Conservation (phyloP, 2,888 invertebrate genomes). For the Amitus sp. region DNA sequence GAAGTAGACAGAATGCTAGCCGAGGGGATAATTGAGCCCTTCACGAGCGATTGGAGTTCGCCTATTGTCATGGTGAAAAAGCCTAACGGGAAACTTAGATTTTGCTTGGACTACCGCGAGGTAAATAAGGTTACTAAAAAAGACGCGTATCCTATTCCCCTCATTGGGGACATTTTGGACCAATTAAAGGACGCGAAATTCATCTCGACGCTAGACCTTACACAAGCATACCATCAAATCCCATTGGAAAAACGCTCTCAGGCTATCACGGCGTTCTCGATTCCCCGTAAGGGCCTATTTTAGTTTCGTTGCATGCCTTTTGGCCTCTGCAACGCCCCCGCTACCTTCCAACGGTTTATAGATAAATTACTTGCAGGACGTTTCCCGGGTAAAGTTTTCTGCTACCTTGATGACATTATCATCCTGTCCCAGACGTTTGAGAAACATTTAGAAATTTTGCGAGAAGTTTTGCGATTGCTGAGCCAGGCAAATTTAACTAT, state of each 20-base stretch:
- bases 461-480: too few species aligned
- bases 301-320: constrained; percentile 34
- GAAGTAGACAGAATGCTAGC: constrained; percentile 9
- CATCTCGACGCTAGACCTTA: constrained; percentile 39
- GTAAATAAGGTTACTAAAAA: constrained; percentile 25
- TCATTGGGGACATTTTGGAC: constrained; percentile 21
- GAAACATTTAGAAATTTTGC: too few species aligned
- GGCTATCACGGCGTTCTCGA: constrained; percentile 32
- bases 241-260: constrained; percentile 20
- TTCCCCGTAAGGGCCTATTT: constrained; percentile 30
- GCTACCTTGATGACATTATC: neutral
- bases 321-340: constrained; percentile 31
- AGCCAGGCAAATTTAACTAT: neutral
- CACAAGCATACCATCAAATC: constrained; percentile 38
- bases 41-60: constrained; percentile 20
- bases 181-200: constrained; percentile 23
- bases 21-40: constrained; percentile 7
- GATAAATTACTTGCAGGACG: constrained; percentile 32
- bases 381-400: neutral
- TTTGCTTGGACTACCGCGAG: constrained; percentile 24
- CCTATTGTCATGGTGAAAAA: constrained; percentile 21
- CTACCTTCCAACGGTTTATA: constrained; percentile 39
- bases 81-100: constrained; percentile 19
- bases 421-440: neutral
- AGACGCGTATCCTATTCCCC: constrained; percentile 31